These are phyloP conservation scores for Caenorhabditis sp. DNA, from an alignment of 2,888 invertebrate genomes.

Conservation along the genomic window DNA sequence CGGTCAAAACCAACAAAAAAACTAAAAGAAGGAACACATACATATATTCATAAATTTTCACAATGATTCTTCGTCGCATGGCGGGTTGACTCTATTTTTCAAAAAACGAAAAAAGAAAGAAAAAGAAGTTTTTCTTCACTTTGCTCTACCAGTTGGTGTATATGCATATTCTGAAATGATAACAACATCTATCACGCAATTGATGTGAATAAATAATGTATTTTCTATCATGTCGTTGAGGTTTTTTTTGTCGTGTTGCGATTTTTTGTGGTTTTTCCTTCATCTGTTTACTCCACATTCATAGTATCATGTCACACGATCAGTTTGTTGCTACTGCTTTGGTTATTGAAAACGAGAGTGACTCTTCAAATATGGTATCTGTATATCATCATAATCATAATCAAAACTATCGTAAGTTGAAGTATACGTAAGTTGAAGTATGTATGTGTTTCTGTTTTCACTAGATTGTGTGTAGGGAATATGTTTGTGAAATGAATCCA, in stretches of 20 bases:
- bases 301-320: not conserved
- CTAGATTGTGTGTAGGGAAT: too few relatives aligned
- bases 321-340: not conserved
- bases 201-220: not conserved
- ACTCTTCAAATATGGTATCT: not conserved
- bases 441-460: too few relatives aligned
- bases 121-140: not conserved
- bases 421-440: too few relatives aligned
- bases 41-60: not conserved
- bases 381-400: not conserved
- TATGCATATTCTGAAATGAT: constrained; percentile 1
- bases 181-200: constrained; percentile 6
- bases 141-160: not conserved
- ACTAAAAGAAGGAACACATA: not conserved
- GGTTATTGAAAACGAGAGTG: not conserved
- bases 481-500: too few relatives aligned
- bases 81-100: constrained; percentile 1
- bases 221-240: constrained; percentile 1
- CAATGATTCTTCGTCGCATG: not conserved
- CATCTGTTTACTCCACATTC: not conserved
- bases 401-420: not conserved
- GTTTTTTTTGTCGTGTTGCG: not conserved
- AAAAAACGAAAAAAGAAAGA: not conserved
- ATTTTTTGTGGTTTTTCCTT: not conserved
- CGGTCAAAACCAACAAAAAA: not conserved